Percentiles rank a stretch among this genome's conserved stretches.
These are phyloP conservation scores for Philereme vetulata DNA, from an alignment of 2,888 invertebrate genomes.

Conservation along the genomic window DNA sequence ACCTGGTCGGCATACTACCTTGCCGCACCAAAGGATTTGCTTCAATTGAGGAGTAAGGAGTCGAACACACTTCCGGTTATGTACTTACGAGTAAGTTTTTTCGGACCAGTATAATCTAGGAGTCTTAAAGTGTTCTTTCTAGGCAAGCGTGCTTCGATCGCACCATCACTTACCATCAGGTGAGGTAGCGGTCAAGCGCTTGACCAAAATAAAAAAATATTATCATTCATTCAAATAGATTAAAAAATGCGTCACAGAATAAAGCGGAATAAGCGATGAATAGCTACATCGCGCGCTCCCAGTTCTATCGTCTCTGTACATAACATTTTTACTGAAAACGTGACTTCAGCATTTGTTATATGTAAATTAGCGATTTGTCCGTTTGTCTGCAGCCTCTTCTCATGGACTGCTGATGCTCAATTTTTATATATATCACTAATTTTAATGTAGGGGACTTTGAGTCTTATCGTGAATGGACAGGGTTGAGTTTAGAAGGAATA, in stretches of 20 bases:
- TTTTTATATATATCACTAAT: conserved; percentile 26
- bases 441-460: conserved; percentile 17
- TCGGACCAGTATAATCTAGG: no score
- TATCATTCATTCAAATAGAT: no score
- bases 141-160: no score
- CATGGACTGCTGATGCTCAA: conserved; percentile 58
- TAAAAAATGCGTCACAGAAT: conserved; percentile 13
- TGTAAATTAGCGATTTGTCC: conserved; percentile 83
- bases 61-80: no score
- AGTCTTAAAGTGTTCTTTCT: no score
- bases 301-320: conserved; percentile 49
- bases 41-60: no score
- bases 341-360: conserved; percentile 84
- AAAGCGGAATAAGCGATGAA: background rate
- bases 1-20: no score
- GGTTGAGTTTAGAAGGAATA: conserved; percentile 1
- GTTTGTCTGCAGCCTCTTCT: conserved; percentile 55
- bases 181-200: no score
- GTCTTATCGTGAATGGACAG: conserved; percentile 18
- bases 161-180: no score
- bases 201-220: no score
- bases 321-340: conserved; percentile 79
- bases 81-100: no score
- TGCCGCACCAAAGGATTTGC: no score
- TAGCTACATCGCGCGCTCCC: conserved; percentile 23